Evolutionary conservation across 2,888 invertebrate genomes (phyloP), one percentile per base, ranked within the genome.

Genomic region (Morpho deidamia): DNA sequence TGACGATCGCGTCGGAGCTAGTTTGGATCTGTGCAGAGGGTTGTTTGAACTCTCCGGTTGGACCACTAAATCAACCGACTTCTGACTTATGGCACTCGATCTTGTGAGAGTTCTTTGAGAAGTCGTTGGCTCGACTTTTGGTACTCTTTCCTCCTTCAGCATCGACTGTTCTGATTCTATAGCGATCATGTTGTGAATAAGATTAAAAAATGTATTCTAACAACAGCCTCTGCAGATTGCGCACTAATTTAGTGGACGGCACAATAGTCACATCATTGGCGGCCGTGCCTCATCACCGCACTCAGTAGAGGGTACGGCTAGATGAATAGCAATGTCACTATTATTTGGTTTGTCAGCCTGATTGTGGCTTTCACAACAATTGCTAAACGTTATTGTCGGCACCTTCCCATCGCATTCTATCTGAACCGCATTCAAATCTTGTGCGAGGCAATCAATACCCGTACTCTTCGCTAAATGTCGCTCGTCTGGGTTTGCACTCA

Each of bases 41-140:
- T 89, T 85, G 59, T 81, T 82, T 0, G 88, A 81, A 11, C 78
- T 75, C 61, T 85, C 89, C 33, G 90, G 85, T 41, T 90, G 83
- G 55, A 92, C 90, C 71, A 88, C 79, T 44, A 92, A 83, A 64
- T 92, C 92, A 46, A 92, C 90, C 42, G 92, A 92, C 59, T 92
- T 90, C 67, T 92, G 92, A 62, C 92, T 92, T 45, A 92, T 87
- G 32, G 92, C 92, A 63, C 92, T 91, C 80, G 89, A 78, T 72
- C 91, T 56, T 81, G 93, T 92, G 83, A 82, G 78, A 78, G 81
- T 92, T 85, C 72, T 81, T 66, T 67, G 93, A 76, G 70, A 92
- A 63, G 81, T 70, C 0, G 81, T 70, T 7, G 84, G 74, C 59
- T 84, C 86, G 47, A 72, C 66, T 67, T 82, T 85, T 23, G 83